Conservation (phyloP, 2,113 vertebrate species). For the Alosa alosa region DNA sequence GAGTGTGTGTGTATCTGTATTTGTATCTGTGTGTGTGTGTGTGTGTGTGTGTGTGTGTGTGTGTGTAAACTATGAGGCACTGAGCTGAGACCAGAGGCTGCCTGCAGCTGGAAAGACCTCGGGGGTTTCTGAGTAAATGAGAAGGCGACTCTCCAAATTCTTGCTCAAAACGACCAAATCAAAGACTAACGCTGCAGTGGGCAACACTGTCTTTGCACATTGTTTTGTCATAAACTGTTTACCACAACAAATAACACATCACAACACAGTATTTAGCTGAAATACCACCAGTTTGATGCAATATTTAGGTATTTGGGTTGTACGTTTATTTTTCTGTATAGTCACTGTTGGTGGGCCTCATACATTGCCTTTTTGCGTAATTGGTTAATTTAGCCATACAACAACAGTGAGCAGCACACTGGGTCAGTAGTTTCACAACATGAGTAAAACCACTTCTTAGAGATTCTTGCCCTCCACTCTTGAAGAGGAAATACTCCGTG, state of each 20-base stretch:
- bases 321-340: background rate
- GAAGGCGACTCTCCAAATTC: slow-evolving; percentile 50
- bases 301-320: background rate
- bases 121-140: slow-evolving; percentile 70
- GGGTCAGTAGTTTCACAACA: background rate
- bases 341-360: background rate
- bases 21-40: slow-evolving; percentile 62
- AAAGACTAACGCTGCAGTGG: too few species aligned
- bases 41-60: slow-evolving; percentile 46
- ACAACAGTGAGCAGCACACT: background rate
- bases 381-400: background rate
- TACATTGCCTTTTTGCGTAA: too few species aligned
- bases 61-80: slow-evolving; percentile 66
- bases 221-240: background rate
- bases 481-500: background rate
- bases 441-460: background rate
- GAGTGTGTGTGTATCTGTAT: too few species aligned
- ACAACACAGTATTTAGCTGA: background rate
- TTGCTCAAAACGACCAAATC: background rate
- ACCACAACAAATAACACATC: background rate
- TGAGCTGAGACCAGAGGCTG: slow-evolving; percentile 67
- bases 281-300: background rate
- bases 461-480: background rate
- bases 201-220: background rate
- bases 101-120: slow-evolving; percentile 61